Conservation (phyloP, 2,888 invertebrate genomes). For the Mesorhabditis belari region DNA sequence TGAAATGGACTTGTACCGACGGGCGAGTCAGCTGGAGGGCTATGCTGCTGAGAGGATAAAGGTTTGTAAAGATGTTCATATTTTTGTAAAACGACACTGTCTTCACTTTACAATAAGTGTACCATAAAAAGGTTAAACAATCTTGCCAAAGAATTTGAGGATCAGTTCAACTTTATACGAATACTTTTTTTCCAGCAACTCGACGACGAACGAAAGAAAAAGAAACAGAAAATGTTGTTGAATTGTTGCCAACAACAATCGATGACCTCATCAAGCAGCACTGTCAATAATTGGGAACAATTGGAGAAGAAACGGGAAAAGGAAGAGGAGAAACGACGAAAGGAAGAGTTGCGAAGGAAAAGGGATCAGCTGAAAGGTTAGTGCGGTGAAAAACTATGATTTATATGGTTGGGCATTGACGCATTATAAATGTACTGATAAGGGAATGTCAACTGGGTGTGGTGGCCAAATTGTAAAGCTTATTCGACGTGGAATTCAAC, state of each 20-base stretch:
- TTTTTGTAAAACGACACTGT: no score
- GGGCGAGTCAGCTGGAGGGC: constrained; percentile 39
- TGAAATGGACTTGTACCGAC: constrained; percentile 39
- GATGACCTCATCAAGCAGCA: constrained; percentile 29
- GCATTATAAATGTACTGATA: no score
- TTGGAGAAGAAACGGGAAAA: constrained; percentile 21
- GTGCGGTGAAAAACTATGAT: background rate
- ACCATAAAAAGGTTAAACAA: background rate
- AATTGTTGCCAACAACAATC: constrained; percentile 27
- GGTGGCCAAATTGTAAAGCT: no score
- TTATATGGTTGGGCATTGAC: no score
- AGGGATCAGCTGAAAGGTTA: constrained; percentile 23
- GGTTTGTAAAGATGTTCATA: constrained; percentile 1
- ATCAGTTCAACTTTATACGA: background rate
- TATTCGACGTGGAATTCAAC: no score
- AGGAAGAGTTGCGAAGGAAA: constrained; percentile 25
- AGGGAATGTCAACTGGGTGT: no score
- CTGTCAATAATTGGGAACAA: constrained; percentile 25
- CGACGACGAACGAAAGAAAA: constrained; percentile 22
- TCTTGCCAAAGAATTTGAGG: background rate
- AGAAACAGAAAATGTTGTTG: constrained; percentile 24
- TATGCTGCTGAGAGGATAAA: constrained; percentile 30
- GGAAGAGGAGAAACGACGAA: constrained; percentile 25
- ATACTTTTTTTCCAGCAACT: constrained; percentile 11
- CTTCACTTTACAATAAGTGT: no score